These are phyloP conservation scores for Lycophotia porphyrea DNA, from an alignment of 2,888 invertebrate species.

Conservation along the genomic window DNA sequence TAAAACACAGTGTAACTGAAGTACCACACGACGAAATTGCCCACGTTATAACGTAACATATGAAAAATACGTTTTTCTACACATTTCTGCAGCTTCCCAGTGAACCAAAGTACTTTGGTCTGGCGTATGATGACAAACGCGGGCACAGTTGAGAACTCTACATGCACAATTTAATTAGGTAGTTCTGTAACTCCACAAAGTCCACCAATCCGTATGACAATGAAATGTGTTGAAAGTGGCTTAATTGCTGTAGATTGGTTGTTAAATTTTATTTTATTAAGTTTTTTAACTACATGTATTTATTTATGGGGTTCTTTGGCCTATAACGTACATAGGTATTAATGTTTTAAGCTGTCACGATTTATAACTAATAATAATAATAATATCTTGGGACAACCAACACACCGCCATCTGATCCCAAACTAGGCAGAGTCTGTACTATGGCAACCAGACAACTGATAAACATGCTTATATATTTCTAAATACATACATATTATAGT, in stretches of 20 bases:
- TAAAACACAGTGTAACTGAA: slow-evolving; percentile 50
- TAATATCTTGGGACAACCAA: too few species aligned
- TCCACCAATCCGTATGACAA: slow-evolving; percentile 52
- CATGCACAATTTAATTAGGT: slow-evolving; percentile 69
- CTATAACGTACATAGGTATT: neutral
- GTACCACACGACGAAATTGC: slow-evolving; percentile 56
- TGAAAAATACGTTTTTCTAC: slow-evolving; percentile 60
- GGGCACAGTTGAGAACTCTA: slow-evolving; percentile 63
- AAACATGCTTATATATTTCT: too few species aligned
- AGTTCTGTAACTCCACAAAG: slow-evolving; percentile 58
- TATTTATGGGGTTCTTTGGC: neutral
- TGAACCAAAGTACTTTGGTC: slow-evolving; percentile 44
- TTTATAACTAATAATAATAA: too few species aligned
- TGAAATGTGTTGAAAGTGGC: slow-evolving; percentile 45
- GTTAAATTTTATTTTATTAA: neutral
- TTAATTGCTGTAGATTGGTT: slow-evolving; percentile 49
- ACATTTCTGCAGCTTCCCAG: slow-evolving; percentile 53
- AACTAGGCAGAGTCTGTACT: too few species aligned
- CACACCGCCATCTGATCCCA: too few species aligned
- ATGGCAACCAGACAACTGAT: too few species aligned
- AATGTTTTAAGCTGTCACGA: too few species aligned
- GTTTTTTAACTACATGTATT: neutral
- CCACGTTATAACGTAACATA: slow-evolving; percentile 58
- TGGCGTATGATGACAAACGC: slow-evolving; percentile 60
- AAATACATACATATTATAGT: too few species aligned